Percentiles rank a stretch among this genome's conserved stretches.
Conservation (phyloP, 53 echinoderm and acorn worm genomes). For the Pentamera pediparva region DNA sequence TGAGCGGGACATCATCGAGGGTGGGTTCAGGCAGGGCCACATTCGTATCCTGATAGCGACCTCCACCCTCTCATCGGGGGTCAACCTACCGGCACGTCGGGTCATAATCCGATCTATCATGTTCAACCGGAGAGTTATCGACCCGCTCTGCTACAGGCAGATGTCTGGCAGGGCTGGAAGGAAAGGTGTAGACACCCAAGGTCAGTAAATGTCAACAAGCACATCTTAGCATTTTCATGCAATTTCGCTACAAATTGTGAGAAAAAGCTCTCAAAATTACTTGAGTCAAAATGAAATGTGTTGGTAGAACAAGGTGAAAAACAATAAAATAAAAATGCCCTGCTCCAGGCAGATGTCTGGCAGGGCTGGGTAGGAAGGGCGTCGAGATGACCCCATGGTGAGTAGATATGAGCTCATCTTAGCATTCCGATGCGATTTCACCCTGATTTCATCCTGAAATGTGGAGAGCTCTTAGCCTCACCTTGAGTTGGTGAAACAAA, state of each 20-base stretch:
- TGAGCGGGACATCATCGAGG: constrained; percentile 94
- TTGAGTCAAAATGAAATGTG: too few relatives aligned
- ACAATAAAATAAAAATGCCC: too few relatives aligned
- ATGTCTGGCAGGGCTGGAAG: constrained; percentile 96
- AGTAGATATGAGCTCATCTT: neutral
- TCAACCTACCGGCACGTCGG: constrained; percentile 91
- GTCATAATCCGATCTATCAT: constrained; percentile 89
- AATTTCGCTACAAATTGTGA: too few relatives aligned
- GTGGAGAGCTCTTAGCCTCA: too few relatives aligned
- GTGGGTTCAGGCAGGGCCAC: constrained; percentile 79
- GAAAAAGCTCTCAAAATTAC: too few relatives aligned
- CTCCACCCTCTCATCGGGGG: constrained; percentile 96
- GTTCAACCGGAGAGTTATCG: constrained; percentile 94
- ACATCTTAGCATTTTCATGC: too few relatives aligned
- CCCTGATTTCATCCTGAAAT: too few relatives aligned
- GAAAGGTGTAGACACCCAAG: constrained; percentile 86
- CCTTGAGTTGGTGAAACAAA: too few relatives aligned
- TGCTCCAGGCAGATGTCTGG: constrained; percentile 94
- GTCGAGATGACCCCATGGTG: constrained; percentile 84
- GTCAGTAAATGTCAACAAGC: constrained; percentile 27
- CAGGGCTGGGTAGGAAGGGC: constrained; percentile 90
- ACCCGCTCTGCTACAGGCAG: constrained; percentile 84
- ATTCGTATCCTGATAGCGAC: constrained; percentile 90
- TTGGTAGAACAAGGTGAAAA: too few relatives aligned
- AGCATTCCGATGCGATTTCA: too few relatives aligned